Evolutionary conservation across 2,797 vertebrate species (phyloP).

Genomic region (Gymnoscopelus microlampas): DNA sequence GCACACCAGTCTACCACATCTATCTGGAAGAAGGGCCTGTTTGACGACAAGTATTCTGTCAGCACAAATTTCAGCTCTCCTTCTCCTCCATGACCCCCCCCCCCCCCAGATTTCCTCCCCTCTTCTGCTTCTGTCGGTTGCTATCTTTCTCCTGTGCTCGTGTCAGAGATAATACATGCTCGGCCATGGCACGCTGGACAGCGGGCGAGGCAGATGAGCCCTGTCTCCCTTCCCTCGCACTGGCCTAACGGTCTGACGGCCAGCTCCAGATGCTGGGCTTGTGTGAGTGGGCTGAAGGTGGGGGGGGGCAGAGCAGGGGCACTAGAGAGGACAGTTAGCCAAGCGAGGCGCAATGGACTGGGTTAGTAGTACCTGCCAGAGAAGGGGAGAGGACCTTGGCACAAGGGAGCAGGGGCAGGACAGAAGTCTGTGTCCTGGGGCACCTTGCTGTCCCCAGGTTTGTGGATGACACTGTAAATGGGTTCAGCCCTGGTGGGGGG

Average conservation of each 20-base stretch:
- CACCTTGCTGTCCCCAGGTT: conserved; percentile 82
- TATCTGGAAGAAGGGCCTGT: conserved; percentile 10
- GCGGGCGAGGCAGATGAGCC: conserved; percentile 40
- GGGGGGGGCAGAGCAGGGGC: background rate
- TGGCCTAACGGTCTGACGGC: conserved; percentile 44
- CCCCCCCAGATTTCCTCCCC: background rate
- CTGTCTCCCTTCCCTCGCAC: conserved; percentile 25
- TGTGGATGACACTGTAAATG: conserved; percentile 89
- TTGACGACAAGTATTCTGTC: conserved; percentile 24
- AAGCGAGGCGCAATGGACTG: conserved; percentile 77
- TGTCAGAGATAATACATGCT: conserved; percentile 34
- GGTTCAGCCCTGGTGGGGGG: conserved; percentile 83
- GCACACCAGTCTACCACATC: too few relatives aligned
- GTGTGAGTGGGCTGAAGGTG: conserved; percentile 12
- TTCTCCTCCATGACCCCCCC: conserved; percentile 1
- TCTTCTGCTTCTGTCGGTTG: conserved; percentile 15
- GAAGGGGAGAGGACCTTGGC: conserved; percentile 83
- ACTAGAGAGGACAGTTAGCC: conserved; percentile 69
- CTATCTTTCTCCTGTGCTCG: conserved; percentile 21
- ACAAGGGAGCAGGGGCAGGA: conserved; percentile 81
- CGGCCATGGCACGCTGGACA: conserved; percentile 29
- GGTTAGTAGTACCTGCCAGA: conserved; percentile 87
- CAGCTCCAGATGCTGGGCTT: conserved; percentile 52
- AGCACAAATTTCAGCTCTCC: conserved; percentile 35
- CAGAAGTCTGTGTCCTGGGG: conserved; percentile 78